Conservation (phyloP, 2,113 vertebrate genomes). For the Mellivora capensis region DNA sequence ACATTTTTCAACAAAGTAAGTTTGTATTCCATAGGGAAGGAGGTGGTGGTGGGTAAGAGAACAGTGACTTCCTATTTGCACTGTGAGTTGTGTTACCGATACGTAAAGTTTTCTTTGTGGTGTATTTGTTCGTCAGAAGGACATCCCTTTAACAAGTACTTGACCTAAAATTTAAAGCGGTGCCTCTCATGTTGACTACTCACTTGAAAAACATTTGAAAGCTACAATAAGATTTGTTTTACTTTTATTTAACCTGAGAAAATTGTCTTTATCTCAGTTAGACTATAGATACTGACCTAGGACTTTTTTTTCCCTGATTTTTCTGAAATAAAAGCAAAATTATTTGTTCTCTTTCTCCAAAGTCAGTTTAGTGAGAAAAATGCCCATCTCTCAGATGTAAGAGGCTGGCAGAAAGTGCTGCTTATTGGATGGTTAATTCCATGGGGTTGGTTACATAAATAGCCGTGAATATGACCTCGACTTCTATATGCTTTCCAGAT, state of each 20-base stretch:
- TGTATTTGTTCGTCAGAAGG: conserved; percentile 55
- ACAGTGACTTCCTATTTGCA: conserved; percentile 42
- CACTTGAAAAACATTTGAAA: conserved; percentile 39
- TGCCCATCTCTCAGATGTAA: background rate
- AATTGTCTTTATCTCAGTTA: conserved; percentile 43
- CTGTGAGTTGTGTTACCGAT: conserved; percentile 63
- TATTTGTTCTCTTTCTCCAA: background rate
- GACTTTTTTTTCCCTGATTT: background rate
- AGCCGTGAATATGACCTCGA: background rate
- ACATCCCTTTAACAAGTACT: conserved; percentile 16
- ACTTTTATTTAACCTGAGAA: conserved; percentile 40
- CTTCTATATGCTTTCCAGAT: background rate
- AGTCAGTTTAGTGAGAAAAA: background rate
- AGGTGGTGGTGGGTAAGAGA: conserved; percentile 46
- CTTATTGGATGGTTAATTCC: background rate
- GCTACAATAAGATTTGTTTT: conserved; percentile 67
- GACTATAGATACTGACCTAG: background rate
- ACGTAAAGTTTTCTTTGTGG: conserved; percentile 58
- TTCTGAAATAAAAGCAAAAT: background rate
- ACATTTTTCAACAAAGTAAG: conserved; percentile 83
- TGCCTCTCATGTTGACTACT: conserved; percentile 4
- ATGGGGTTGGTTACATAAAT: background rate
- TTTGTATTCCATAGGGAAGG: conserved; percentile 67
- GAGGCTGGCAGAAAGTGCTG: background rate
- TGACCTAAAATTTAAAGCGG: background rate